phyloP scores from a whole-genome alignment of 2,797 vertebrate species.

The Cygnus olor region DNA sequence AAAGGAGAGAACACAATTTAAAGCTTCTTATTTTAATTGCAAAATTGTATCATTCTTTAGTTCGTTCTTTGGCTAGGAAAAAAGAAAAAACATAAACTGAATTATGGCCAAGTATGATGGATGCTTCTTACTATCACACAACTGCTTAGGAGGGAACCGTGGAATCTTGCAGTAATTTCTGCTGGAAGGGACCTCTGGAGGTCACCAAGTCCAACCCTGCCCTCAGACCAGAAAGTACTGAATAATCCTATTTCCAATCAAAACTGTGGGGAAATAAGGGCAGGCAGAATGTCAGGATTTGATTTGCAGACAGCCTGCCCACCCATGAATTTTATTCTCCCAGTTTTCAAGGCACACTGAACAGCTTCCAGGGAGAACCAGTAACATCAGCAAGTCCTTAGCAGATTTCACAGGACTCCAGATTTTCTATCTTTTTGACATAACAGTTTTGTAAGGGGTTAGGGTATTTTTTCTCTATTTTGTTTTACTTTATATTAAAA shows the following conservation, averaged over 20 bases:
- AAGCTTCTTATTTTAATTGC: slow-evolving; percentile 25
- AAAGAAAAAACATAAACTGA: neutral
- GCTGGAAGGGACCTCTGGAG: neutral
- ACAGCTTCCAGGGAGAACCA: neutral
- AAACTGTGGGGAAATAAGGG: neutral
- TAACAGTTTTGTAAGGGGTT: neutral
- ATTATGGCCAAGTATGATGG: neutral
- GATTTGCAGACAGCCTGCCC: neutral
- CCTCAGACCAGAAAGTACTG: neutral
- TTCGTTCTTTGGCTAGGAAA: neutral
- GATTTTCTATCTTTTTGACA: neutral
- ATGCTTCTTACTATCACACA: neutral
- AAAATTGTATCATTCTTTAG: neutral
- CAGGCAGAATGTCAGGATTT: neutral
- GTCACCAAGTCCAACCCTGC: neutral
- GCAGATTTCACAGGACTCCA: neutral
- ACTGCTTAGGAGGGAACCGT: neutral
- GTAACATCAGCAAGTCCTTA: neutral
- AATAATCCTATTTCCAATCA: neutral
- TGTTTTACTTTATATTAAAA: neutral
- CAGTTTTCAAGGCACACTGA: neutral
- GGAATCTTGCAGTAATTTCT: slow-evolving; percentile 3
- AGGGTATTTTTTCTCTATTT: neutral
- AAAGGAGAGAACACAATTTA: neutral
- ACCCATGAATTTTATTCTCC: neutral